Base-by-base conservation (phyloP, 2,888 invertebrate species). In the Allygus modestus region DNA sequence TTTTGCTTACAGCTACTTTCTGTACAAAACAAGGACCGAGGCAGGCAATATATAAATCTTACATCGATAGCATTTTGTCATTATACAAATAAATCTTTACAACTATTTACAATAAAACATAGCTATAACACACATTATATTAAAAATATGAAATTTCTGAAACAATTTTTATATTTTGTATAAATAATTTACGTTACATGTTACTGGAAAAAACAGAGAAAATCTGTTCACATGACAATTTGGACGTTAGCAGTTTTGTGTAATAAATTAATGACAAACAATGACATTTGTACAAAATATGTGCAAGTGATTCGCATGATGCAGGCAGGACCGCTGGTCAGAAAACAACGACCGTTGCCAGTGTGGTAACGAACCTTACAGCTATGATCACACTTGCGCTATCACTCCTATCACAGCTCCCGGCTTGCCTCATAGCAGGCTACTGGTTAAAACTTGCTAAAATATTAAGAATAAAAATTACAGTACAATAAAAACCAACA, bases 111-210 rank as follows among this genome's bases (percentile, higher is more conserved):
- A 58, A 11, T 58, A 23, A 23, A 58, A 58, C 58, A 58, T 58
- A 46, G 58, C 23, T 58, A 23, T 58, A 58, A 58, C 58, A 58
- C 58, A 58, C 51, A 51, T 51, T 58, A 58, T 58, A 58, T 58
- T 58, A 58, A 58, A 58, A 58, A 58, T 58, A 58, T 58, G 9
- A 58, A 58, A 58, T 23, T 58, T 58, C 12, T 58, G 23, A 58
- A 58, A 58, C 58, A 58, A 23, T 23, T 51, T 51, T 51, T 58
- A 46, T 58, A 58, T 58, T 23, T 58, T 23, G 5, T 58, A 58
- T 23, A 58, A 23, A 58, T 20, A 20, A 58, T 23, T 58, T 58
- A 58, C 20, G 58, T 58, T 58, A 58, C 51, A 58, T 46, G 46
- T 7, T 58, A 23, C 23, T 58, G 58, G 20, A 58, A 58, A 58